Evolutionary conservation across 2,888 invertebrate genomes (phyloP).

Genomic region (Odontomyia ornata): DNA sequence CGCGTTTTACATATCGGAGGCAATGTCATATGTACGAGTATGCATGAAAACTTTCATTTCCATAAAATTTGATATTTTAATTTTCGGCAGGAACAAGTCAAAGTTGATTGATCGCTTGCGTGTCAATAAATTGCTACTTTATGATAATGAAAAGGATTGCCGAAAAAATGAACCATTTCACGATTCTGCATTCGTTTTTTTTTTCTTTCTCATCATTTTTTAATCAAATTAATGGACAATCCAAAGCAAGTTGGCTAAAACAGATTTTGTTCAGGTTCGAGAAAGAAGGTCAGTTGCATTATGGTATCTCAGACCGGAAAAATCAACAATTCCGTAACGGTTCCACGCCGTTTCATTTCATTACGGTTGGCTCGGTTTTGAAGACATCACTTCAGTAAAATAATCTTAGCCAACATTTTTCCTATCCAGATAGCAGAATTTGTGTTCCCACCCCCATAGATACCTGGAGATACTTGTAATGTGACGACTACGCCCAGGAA

Average conservation of each 20-base stretch:
- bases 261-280: background rate
- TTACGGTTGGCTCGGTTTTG: conserved; percentile 25
- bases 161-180: background rate
- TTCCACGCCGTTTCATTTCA: conserved; percentile 42
- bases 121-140: no score
- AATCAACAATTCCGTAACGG: conserved; percentile 47
- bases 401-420: background rate
- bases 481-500: no score
- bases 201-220: no score
- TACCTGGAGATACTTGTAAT: no score
- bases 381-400: background rate
- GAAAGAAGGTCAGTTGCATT: conserved; percentile 36
- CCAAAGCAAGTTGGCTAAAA: background rate
- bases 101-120: no score
- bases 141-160: background rate
- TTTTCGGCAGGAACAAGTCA: no score
- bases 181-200: background rate
- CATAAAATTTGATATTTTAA: no score
- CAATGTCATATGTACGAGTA: no score
- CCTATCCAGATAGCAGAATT: background rate
- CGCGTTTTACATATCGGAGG: no score
- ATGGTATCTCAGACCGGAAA: conserved; percentile 42
- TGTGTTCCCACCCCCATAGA: background rate
- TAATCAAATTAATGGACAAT: background rate
- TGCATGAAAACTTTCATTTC: no score